Evolutionary conservation across 2,888 invertebrate species (phyloP).

Genomic region (Muschampia plurimacula): DNA sequence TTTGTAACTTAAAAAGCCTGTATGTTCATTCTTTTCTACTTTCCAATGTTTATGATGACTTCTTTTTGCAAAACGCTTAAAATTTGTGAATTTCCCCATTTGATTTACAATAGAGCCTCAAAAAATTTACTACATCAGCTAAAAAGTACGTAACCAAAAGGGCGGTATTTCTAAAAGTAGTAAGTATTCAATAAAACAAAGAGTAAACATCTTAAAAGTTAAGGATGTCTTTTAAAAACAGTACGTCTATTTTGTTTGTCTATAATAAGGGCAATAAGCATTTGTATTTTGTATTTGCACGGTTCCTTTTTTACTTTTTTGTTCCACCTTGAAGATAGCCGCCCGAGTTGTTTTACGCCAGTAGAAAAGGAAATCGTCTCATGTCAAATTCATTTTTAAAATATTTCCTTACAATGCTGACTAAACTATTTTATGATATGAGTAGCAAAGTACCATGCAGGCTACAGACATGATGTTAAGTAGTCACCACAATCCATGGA

Average conservation of each 20-base stretch:
- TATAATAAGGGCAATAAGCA: conserved; percentile 46
- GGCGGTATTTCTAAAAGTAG: conserved; percentile 52
- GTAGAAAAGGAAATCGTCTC: conserved; percentile 7
- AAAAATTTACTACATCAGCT: neutral
- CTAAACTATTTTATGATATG: too few relatives aligned
- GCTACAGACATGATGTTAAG: too few relatives aligned
- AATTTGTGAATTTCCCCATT: conserved; percentile 21
- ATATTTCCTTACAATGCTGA: too few relatives aligned
- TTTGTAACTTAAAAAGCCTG: neutral
- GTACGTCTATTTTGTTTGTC: conserved; percentile 32
- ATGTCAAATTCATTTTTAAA: neutral
- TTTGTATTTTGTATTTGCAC: conserved; percentile 37
- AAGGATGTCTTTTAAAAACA: conserved; percentile 43
- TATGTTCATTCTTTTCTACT: neutral
- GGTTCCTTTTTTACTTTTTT: conserved; percentile 13
- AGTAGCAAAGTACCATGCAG: too few relatives aligned
- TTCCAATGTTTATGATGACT: conserved; percentile 26
- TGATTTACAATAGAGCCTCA: conserved; percentile 16
- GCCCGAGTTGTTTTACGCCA: conserved; percentile 15
- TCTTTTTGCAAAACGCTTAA: conserved; percentile 25
- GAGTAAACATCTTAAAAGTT: conserved; percentile 40
- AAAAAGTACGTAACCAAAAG: conserved; percentile 39
- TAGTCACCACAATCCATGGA: too few relatives aligned
- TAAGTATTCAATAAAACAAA: conserved; percentile 41
- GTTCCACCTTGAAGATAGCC: conserved; percentile 17